Evolutionary conservation across 2,888 invertebrate species (phyloP).

Genomic region (Listrodromus nycthemerus): DNA sequence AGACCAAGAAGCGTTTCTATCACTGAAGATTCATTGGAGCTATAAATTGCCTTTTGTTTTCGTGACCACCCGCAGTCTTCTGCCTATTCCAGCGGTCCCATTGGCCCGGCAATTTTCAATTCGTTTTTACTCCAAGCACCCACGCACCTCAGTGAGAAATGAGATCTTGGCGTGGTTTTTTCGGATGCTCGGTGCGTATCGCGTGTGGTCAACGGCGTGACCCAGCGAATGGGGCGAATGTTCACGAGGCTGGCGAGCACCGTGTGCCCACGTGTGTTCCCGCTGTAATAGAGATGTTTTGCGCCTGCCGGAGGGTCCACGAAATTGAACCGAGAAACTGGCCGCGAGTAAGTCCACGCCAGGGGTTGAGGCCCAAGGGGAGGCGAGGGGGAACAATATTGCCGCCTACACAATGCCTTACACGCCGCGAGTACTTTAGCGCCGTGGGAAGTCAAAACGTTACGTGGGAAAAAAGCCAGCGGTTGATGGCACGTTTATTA

Average conservation of each 20-base stretch:
- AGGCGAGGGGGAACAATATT: constrained; percentile 64
- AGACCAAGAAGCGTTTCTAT: constrained; percentile 28
- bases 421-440: constrained; percentile 41
- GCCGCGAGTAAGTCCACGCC: constrained; percentile 1
- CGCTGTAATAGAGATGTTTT: constrained; percentile 75
- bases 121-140: constrained; percentile 38
- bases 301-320: constrained; percentile 69
- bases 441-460: constrained; percentile 64
- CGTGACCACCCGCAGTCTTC: constrained; percentile 30
- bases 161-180: constrained; percentile 26
- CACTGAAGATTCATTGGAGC: constrained; percentile 10
- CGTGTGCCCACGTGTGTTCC: constrained; percentile 34
- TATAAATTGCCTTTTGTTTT: constrained; percentile 29
- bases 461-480: constrained; percentile 62
- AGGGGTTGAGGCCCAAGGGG: neutral
- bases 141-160: constrained; percentile 10
- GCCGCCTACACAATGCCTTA: constrained; percentile 29
- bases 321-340: constrained; percentile 75
- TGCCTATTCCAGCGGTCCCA: neutral
- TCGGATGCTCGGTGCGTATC: constrained; percentile 56
- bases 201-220: constrained; percentile 60
- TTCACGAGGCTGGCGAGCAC: neutral
- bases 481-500: constrained; percentile 58
- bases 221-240: neutral
- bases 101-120: constrained; percentile 60